These are phyloP conservation scores for Percina caprodes DNA, from an alignment of 2,113 vertebrate genomes.

Conservation along the genomic window DNA sequence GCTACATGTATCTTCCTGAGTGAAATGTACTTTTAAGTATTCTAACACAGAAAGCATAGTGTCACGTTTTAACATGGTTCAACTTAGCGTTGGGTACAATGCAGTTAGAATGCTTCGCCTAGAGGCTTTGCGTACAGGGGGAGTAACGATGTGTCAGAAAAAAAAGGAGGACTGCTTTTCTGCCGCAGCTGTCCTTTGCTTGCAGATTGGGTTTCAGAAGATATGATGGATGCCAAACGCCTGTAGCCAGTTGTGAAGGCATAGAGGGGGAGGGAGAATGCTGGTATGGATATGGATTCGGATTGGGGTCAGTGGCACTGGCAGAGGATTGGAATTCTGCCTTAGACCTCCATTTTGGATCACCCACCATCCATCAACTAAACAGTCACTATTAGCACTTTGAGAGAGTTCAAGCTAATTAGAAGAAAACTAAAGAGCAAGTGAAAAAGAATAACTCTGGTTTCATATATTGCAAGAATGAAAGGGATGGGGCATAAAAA, in stretches of 20 bases:
- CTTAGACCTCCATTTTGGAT: slow-evolving; percentile 75
- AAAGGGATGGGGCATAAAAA: slow-evolving; percentile 15
- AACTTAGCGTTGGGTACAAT: not conserved
- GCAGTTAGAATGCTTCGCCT: slow-evolving; percentile 7
- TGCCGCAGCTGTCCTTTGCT: slow-evolving; percentile 89
- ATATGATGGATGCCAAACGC: slow-evolving; percentile 90
- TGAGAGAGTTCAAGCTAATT: slow-evolving; percentile 29
- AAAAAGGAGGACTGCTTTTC: slow-evolving; percentile 60
- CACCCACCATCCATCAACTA: slow-evolving; percentile 37
- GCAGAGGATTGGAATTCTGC: slow-evolving; percentile 60
- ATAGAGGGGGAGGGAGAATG: slow-evolving; percentile 68
- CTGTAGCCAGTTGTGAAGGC: slow-evolving; percentile 92
- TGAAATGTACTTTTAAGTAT: slow-evolving; percentile 8
- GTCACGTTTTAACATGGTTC: slow-evolving; percentile 25
- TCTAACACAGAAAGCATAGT: not conserved
- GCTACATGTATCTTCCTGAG: not conserved
- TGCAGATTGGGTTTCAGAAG: slow-evolving; percentile 91
- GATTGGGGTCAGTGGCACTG: slow-evolving; percentile 68
- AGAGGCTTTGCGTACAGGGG: slow-evolving; percentile 35
- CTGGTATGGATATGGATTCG: slow-evolving; percentile 62
- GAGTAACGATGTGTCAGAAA: slow-evolving; percentile 51
- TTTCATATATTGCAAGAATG: slow-evolving; percentile 11
- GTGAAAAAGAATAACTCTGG: slow-evolving; percentile 16
- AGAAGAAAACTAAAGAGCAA: slow-evolving; percentile 17
- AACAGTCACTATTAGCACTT: slow-evolving; percentile 37